Base-by-base conservation (phyloP, 2,888 invertebrate genomes). In the Odontocerum albicorne region DNA sequence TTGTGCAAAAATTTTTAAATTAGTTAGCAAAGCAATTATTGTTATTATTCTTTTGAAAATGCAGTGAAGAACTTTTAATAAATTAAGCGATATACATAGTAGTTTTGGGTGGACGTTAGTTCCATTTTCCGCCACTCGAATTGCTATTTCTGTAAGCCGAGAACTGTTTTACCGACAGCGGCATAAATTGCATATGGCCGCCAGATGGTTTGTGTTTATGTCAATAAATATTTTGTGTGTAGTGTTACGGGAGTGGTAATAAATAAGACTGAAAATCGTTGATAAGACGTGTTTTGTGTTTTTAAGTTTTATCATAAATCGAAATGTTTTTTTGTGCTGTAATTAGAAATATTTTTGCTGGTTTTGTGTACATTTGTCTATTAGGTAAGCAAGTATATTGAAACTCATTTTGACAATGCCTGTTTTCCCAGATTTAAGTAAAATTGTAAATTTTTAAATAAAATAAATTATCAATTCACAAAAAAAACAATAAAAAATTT, bases 141-240 rank as follows among this genome's bases (percentile, higher is more conserved):
- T 4, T 7, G 27, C 21, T 20, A 45, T 32, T 33, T 13, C 33
- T 21, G 20, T 45, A 32, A 39, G 38, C 31, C 27, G 50, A 50
- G 22, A 40, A 17, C 55, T 55, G 50, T 40, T 51, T 55, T 55
- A 50, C 57, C 57, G 54, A 50, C 54, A 45, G 47, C 57, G 49
- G 53, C 45, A 42, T 49, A 49, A 49, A 58, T 44, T 58, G 57
- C 53, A 58, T 58, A 58, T 58, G 54, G 57, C 57, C 42, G 57
- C 57, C 54, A 46, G 54, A 46, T 50, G 47, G 47, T 57, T 42
- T 49, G 54, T 58, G 57, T 58, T 58, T 58, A 58, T 58, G 57
- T 58, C 57, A 54, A 54, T 58, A 54, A 58, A 54, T 58, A 38
- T 53, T 49, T 42, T 21, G 42, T 32, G 19, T 33, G 33, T 47